Evolutionary conservation across 2,113 vertebrate species (phyloP), one percentile per base, ranked within the genome.

Genomic region (Plecotus auritus): DNA sequence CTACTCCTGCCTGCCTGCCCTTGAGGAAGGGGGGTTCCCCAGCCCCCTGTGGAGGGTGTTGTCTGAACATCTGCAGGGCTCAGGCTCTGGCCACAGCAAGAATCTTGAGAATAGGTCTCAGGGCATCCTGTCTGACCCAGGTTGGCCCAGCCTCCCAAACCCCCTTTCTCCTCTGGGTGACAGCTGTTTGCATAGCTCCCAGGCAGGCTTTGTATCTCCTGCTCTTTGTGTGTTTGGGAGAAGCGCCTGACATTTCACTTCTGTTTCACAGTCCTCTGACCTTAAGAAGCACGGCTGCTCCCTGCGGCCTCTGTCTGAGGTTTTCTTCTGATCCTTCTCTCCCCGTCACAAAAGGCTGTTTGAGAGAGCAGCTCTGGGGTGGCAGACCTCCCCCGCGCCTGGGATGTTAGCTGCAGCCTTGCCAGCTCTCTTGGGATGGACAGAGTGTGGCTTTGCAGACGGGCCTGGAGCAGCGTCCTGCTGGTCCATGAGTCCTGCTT

Each of bases 211-310:
- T 95, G 92, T 96, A 77, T 90, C 59, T 69, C 35, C 40, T 3
- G 56, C 30, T 87, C 95, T 96, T 90, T 94, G 92, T 96, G 96
- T 95, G 56, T 97, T 82, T 92, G 56, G 92, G 88, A 67, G 85
- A 93, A 89, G 88, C 28, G 22, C 92, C 88, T 96, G 94, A 90
- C 88, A 95, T 95, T 85, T 84, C 32, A 77, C 90, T 95, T 95
- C 82, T 93, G 93, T 88, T 92, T 94, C 85, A 66, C 51, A 82
- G 85, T 87, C 85, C 76, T 93, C 92, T 96, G 95, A 95, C 95
- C 91, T 96, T 91, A 93, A 77, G 94, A 91, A 88, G 90, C 87
- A 12, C 1, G 28, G 28, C 87, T 82, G 76, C 80, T 95, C 90
- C 87, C 78, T 42, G 76, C 74, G 88, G 74, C 87, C 18, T 1